These are phyloP conservation scores for Drosophila incognita DNA, from an alignment of 2,888 invertebrate species.

Conservation along the genomic window DNA sequence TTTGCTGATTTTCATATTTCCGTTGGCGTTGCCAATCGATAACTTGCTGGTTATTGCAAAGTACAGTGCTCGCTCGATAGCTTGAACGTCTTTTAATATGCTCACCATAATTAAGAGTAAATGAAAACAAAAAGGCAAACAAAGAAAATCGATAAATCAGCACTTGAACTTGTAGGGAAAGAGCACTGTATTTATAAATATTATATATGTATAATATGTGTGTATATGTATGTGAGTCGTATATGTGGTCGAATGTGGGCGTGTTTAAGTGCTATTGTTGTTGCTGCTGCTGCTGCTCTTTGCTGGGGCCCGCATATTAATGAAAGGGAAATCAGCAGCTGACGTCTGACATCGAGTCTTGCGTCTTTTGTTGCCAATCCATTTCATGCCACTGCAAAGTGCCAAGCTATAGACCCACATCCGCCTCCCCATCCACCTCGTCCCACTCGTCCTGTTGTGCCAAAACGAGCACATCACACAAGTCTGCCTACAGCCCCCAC, in stretches of 20 bases:
- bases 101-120: background rate
- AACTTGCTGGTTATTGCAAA: conserved; percentile 17
- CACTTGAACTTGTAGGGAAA: background rate
- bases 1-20: conserved; percentile 68
- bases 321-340: conserved; percentile 72
- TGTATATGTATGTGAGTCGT: background rate
- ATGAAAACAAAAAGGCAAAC: background rate
- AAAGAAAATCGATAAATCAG: background rate
- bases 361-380: conserved; percentile 55
- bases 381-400: conserved; percentile 14
- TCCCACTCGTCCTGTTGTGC: background rate
- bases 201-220: background rate
- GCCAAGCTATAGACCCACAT: background rate
- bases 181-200: background rate
- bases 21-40: conserved; percentile 45
- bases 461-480: conserved; percentile 24
- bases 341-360: conserved; percentile 36
- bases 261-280: conserved; percentile 32
- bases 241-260: conserved; percentile 27
- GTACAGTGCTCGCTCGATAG: conserved; percentile 1
- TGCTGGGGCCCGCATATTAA: conserved; percentile 62
- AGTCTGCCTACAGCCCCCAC: conserved; percentile 11
- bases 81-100: background rate
- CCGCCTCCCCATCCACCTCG: conserved; percentile 5
- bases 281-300: conserved; percentile 41